Base-by-base conservation (phyloP, 2,797 vertebrate species). In the Corythornis leucogaster region DNA sequence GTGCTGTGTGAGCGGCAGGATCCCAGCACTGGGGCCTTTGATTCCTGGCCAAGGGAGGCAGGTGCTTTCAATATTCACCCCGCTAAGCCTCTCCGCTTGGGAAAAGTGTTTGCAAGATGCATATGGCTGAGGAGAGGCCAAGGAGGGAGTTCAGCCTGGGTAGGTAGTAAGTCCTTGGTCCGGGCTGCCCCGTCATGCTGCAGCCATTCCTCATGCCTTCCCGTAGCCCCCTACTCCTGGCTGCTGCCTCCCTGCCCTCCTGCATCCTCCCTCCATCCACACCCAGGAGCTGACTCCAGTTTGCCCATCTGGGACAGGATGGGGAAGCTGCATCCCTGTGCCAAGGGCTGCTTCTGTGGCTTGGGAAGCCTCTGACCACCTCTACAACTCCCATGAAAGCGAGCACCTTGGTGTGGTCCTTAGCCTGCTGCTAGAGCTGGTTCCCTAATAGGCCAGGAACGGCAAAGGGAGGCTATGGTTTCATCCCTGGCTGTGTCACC, bases 371-470 rank as follows among this genome's bases (percentile, higher is more conserved):
- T 58, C 55, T 4, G 6, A 26, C 8, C 25, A 7, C 28, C 48
- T 63, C 69, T 3, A 1, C 4, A 30, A 7, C 4, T 5, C 35
- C 0, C 15, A 2, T 7, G 12, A 80, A 80, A 43, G 3, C 1
- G 5, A 61, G 5, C 15, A 11, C 31, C 30, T 75, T 6, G 21
- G 24, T 2, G 0, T 4, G 12, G 25, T 64, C 38, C 33, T 61
- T 14, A 42, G 12, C 17, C 0, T 28, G 22, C 17, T 42, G 43
- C 20, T 5, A 1, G 30, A 5, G 35, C 62, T 50, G 67, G 22
- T 62, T 8, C 1, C 4, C 31, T 66, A 24, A 14, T 0, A 26
- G 18, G 3, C 10, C 17, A 1, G 31, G 4, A 15, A 5, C 2
- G 26, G 45, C 13, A 28, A 15, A 14, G 46, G 33, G 20, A 63